phyloP scores from a whole-genome alignment of 2,797 vertebrate genomes.

The Platalea minor region DNA sequence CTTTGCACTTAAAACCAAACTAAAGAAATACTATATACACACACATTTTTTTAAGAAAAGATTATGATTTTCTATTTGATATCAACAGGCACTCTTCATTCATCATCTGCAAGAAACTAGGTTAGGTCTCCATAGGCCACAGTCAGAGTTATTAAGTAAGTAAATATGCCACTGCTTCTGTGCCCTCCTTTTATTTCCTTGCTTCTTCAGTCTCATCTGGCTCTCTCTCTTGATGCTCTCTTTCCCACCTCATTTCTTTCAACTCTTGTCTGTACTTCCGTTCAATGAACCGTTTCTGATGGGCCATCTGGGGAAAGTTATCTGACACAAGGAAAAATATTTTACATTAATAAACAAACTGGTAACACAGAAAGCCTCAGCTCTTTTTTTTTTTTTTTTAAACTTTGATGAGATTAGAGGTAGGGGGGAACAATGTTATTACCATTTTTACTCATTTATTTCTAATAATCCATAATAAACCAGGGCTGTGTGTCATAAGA shows the following conservation, averaged over 20 bases:
- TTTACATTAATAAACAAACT: constrained; percentile 72
- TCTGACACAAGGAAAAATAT: constrained; percentile 82
- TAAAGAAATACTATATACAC: background rate
- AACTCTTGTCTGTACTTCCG: constrained; percentile 98
- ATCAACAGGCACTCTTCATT: constrained; percentile 62
- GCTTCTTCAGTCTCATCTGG: constrained; percentile 85
- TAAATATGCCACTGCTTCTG: constrained; percentile 46
- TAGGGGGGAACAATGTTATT: background rate
- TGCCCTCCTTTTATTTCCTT: constrained; percentile 81
- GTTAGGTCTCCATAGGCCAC: constrained; percentile 58
- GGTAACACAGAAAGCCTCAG: background rate
- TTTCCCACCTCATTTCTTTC: constrained; percentile 98
- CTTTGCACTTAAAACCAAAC: constrained; percentile 37
- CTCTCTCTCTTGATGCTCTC: constrained; percentile 92
- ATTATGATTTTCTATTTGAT: constrained; percentile 51
- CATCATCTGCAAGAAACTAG: constrained; percentile 64
- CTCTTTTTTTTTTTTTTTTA: background rate
- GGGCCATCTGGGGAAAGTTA: constrained; percentile 99
- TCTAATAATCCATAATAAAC: background rate
- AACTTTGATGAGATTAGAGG: background rate
- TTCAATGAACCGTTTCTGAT: constrained; percentile 99
- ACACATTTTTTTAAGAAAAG: background rate
- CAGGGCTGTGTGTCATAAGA: background rate
- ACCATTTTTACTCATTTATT: background rate
- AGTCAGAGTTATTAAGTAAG: constrained; percentile 68